Evolutionary conservation across 2,113 vertebrate genomes (phyloP).

Genomic region (Bathybates hornii): DNA sequence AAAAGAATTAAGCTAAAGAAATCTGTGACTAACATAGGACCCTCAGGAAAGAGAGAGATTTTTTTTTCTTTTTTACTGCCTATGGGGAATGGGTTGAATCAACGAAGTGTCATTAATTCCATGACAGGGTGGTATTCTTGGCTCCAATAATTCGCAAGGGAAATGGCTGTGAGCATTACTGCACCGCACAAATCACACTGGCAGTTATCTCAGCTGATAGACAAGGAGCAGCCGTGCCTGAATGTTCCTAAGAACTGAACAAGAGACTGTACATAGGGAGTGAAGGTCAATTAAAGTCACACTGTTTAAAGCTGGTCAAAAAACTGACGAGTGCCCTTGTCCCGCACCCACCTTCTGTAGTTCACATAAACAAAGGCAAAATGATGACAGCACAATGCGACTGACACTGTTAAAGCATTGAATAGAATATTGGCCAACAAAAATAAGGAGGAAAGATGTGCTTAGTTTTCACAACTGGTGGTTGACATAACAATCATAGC

Average conservation of each 20-base stretch:
- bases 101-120: constrained; percentile 46
- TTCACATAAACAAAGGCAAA: not conserved
- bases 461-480: not conserved
- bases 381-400: not conserved
- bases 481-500: not conserved
- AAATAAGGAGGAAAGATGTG: not conserved
- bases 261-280: not conserved
- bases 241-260: not conserved
- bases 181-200: constrained; percentile 35
- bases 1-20: constrained; percentile 13
- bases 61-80: not conserved
- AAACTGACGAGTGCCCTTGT: not conserved
- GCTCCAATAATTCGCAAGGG: constrained; percentile 35
- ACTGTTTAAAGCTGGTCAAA: not conserved
- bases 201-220: constrained; percentile 12
- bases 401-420: not conserved
- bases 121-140: constrained; percentile 16
- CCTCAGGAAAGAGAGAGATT: not conserved
- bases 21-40: not conserved
- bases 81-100: constrained; percentile 18
- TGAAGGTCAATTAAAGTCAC: constrained; percentile 18
- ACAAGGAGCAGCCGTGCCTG: not conserved
- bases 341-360: not conserved
- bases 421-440: not conserved
- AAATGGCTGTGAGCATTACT: constrained; percentile 31